Evolutionary conservation across 2,888 invertebrate genomes (phyloP).

Genomic region (Ypsolopha sequella): DNA sequence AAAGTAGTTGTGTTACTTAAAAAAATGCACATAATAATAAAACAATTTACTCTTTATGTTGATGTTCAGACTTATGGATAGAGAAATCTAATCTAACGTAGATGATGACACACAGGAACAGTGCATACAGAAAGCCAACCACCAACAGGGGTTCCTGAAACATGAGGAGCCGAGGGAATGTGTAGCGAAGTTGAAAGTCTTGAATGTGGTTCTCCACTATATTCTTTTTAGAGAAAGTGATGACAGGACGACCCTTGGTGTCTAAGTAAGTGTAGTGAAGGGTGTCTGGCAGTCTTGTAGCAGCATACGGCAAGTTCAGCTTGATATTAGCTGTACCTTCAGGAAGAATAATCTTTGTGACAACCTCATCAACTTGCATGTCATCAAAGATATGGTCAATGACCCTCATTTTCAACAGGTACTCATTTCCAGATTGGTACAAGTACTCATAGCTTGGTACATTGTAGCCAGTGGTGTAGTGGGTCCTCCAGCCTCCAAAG

Average conservation of each 20-base stretch:
- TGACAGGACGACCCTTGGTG: constrained; percentile 91
- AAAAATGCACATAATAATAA: constrained; percentile 1
- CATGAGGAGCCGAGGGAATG: constrained; percentile 87
- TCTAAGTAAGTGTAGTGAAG: constrained; percentile 95
- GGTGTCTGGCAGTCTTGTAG: constrained; percentile 79
- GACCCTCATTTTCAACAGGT: constrained; percentile 91
- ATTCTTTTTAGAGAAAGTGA: constrained; percentile 85
- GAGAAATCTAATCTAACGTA: constrained; percentile 97
- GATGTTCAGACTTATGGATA: constrained; percentile 79
- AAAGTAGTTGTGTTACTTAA: constrained; percentile 24
- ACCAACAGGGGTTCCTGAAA: constrained; percentile 94
- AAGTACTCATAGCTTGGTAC: constrained; percentile 97
- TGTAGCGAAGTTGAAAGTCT: constrained; percentile 91
- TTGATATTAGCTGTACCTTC: constrained; percentile 91
- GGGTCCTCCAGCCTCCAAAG: constrained; percentile 99
- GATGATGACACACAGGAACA: constrained; percentile 93
- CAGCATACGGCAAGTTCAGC: constrained; percentile 84
- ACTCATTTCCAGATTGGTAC: constrained; percentile 83
- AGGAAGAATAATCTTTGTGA: constrained; percentile 92
- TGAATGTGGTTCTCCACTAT: constrained; percentile 97
- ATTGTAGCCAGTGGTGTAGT: constrained; percentile 96
- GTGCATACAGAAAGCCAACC: constrained; percentile 86
- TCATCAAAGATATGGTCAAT: constrained; percentile 98
- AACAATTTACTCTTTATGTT: constrained; percentile 57
- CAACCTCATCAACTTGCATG: constrained; percentile 92